Percentiles rank a stretch among this genome's conserved stretches.
These are phyloP conservation scores for Holacanthella duospinosa DNA, from an alignment of 2,888 invertebrate species.

Conservation along the genomic window DNA sequence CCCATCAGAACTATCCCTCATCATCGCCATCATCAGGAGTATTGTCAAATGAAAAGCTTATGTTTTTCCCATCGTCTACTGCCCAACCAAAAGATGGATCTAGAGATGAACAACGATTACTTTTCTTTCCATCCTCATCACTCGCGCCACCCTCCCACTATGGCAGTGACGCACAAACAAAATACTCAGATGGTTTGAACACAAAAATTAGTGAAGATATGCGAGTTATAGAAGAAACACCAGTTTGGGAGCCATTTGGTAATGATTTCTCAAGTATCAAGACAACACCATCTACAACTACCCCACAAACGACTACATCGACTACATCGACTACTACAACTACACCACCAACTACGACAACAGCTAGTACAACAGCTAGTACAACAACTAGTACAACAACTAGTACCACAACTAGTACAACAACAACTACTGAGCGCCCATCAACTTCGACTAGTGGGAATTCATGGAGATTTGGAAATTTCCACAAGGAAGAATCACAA, in stretches of 20 bases:
- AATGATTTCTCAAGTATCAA: neutral
- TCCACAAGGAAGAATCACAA: neutral
- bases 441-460: neutral
- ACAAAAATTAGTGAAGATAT: slow-evolving; percentile 20
- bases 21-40: neutral
- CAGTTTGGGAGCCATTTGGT: slow-evolving; percentile 15
- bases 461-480: too few relatives aligned
- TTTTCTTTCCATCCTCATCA: slow-evolving; percentile 16
- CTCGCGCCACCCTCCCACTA: slow-evolving; percentile 3
- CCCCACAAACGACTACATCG: slow-evolving; percentile 10
- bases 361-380: slow-evolving; percentile 12
- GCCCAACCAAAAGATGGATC: neutral
- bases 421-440: neutral
- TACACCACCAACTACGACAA: slow-evolving; percentile 13
- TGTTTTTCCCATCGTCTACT: slow-evolving; percentile 13
- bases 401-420: slow-evolving; percentile 6
- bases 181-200: slow-evolving; percentile 18
- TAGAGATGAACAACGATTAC: slow-evolving; percentile 13
- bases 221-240: slow-evolving; percentile 15
- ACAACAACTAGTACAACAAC: slow-evolving; percentile 10
- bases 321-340: slow-evolving; percentile 8
- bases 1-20: neutral
- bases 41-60: slow-evolving; percentile 11
- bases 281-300: slow-evolving; percentile 1
- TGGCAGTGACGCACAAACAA: neutral